Conservation (phyloP, 1,140 invertebrate species). For the Musca domestica region DNA sequence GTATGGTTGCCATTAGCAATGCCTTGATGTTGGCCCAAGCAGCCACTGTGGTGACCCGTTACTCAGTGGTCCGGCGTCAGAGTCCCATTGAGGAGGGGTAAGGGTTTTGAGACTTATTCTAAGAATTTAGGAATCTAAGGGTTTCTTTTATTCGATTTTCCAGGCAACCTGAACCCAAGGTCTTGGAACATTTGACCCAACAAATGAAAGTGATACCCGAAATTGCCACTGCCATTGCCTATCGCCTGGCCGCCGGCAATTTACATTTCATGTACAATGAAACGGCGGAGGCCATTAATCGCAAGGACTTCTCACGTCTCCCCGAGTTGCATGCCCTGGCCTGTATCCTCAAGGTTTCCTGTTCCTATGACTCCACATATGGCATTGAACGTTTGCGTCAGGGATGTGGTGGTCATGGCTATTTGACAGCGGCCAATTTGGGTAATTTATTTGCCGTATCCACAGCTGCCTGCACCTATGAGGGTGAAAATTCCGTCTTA, state of each 20-base stretch:
- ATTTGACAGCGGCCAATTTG: conserved; percentile 78
- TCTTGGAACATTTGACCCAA: conserved; percentile 87
- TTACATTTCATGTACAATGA: conserved; percentile 76
- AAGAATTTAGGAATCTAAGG: neutral
- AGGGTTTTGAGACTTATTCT: neutral
- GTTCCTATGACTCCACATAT: conserved; percentile 66
- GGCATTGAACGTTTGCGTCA: conserved; percentile 76
- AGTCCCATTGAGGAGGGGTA: conserved; percentile 59
- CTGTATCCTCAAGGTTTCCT: conserved; percentile 84
- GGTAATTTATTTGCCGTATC: conserved; percentile 74
- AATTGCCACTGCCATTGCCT: conserved; percentile 73
- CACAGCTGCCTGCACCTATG: conserved; percentile 84
- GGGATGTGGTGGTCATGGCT: conserved; percentile 89
- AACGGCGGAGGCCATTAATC: conserved; percentile 70
- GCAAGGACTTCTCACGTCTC: conserved; percentile 71
- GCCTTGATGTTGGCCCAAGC: conserved; percentile 71
- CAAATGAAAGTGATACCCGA: conserved; percentile 83
- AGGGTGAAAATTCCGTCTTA: conserved; percentile 92
- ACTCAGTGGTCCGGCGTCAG: conserved; percentile 81
- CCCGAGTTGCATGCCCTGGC: conserved; percentile 84
- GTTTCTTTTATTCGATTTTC: neutral
- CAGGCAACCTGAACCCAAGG: conserved; percentile 72
- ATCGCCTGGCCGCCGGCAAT: conserved; percentile 68
- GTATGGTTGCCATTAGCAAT: conserved; percentile 67
- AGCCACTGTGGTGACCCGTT: conserved; percentile 77